Evolutionary conservation across 2,888 invertebrate genomes (phyloP).

Genomic region (Abscondita cerata): DNA sequence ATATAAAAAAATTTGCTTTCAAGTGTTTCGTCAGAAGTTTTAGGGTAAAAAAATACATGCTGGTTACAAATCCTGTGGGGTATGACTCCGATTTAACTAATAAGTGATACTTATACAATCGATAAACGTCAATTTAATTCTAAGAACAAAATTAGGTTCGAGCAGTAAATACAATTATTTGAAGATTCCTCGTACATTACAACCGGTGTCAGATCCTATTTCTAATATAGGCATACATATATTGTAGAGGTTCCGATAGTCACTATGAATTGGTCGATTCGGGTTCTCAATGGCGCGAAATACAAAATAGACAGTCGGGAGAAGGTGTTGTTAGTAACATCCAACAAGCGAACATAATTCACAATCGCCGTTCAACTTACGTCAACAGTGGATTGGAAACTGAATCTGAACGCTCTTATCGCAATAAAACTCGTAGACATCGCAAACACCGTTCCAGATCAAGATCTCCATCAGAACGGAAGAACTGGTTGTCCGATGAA

Average conservation of each 20-base stretch:
- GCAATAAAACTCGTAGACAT: conserved; percentile 50
- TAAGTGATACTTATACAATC: too few relatives aligned
- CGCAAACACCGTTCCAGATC: conserved; percentile 64
- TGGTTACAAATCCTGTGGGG: too few relatives aligned
- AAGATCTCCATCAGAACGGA: conserved; percentile 72
- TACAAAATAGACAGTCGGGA: conserved; percentile 73
- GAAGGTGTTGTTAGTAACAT: conserved; percentile 63
- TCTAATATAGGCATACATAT: not conserved
- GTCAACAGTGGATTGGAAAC: conserved; percentile 59
- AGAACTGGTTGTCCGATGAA: conserved; percentile 77
- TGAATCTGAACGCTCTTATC: conserved; percentile 58
- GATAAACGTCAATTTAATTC: too few relatives aligned
- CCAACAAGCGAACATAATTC: conserved; percentile 75
- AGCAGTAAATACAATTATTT: too few relatives aligned
- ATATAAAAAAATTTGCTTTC: too few relatives aligned
- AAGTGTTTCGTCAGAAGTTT: too few relatives aligned
- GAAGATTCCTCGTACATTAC: too few relatives aligned
- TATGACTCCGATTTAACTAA: too few relatives aligned
- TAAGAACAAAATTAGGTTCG: too few relatives aligned
- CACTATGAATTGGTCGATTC: conserved; percentile 82
- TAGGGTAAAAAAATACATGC: too few relatives aligned
- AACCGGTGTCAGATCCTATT: too few relatives aligned
- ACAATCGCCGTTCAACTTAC: conserved; percentile 60
- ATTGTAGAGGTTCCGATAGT: conserved; percentile 56
- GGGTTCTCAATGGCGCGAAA: conserved; percentile 88